Evolutionary conservation across 2,113 vertebrate genomes (phyloP).

Genomic region (Ciconia maguari): DNA sequence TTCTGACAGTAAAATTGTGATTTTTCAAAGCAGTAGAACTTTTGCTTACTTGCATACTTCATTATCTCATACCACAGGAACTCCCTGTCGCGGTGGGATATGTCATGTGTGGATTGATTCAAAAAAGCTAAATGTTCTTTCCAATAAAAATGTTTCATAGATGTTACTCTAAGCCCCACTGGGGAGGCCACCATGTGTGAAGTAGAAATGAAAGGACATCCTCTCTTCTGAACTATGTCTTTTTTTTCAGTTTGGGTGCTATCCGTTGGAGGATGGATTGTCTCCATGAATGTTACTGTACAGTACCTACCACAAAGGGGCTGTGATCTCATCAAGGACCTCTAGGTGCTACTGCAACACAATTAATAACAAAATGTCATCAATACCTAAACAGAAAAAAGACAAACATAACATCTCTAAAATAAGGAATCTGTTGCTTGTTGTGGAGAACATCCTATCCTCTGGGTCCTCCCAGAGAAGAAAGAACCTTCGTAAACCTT

Average conservation of each 20-base stretch:
- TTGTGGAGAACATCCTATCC: background rate
- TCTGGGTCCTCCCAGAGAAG: background rate
- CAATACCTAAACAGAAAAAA: background rate
- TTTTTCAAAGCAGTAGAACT: background rate
- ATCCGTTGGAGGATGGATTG: background rate
- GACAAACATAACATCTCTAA: background rate
- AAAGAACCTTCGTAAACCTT: background rate
- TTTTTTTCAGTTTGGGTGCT: background rate
- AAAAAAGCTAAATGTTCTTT: background rate
- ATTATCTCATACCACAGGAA: background rate
- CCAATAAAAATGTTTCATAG: background rate
- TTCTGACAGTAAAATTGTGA: background rate
- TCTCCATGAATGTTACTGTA: background rate
- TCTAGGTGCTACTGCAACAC: constrained; percentile 50
- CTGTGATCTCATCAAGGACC: constrained; percentile 28
- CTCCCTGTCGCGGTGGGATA: background rate
- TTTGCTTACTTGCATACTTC: background rate
- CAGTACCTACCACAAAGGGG: background rate
- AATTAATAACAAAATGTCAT: background rate
- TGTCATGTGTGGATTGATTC: background rate
- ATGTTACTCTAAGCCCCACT: background rate
- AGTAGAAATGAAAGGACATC: background rate
- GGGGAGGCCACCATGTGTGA: background rate
- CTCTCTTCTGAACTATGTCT: background rate
- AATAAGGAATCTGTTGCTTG: background rate